Evolutionary conservation across 2,113 vertebrate species (phyloP), one percentile per base, ranked within the genome.

Genomic region (Salvelinus sp.): DNA sequence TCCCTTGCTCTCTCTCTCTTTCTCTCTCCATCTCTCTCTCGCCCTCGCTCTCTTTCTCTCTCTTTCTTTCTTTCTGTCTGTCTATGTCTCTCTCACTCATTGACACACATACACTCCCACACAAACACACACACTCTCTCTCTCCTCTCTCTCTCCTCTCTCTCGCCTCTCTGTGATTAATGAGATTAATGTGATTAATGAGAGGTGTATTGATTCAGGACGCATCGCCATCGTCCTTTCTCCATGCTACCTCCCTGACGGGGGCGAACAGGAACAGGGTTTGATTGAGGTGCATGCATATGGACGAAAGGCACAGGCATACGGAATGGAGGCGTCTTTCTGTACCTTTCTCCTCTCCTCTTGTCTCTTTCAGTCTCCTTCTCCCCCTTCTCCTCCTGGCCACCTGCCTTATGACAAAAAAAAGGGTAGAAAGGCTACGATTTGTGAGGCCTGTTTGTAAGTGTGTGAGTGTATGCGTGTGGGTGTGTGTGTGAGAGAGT

Each of bases 101-200:
- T 33, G 33, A 33, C 33, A 33, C 5, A 33, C 33, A 30, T 30
- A 30, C 30, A 33, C 28, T 28, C 28, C 3, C 5, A 33, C 6
- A 33, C 6, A 33, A 6, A 33, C 33, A 33, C 33, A 33, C 33
- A 33, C 5, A 6, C 33, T 33, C 5, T 33, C 33, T 33, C 33
- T 33, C 25, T 25, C 23, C 38, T 38, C 33, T 38, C 7, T 6
- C 6, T 27, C 27, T 27, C 27, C 2, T 0, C 33, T 33, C 28
- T 30, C 28, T 30, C 25, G 25, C 27, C 30, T 30, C 33, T 33
- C 33, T 33, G 33, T 33, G 25, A 25, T 25, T 25, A 25, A 25
- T 25, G 1, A 25, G 25, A 25, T 25, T 25, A 25, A 25, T 74
- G 30, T 82, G 71, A 82, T 83, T 80, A 85, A 86, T 90, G 85